These are phyloP conservation scores for Drosophila pruinosa DNA, from an alignment of 1,140 invertebrate genomes.

Conservation along the genomic window DNA sequence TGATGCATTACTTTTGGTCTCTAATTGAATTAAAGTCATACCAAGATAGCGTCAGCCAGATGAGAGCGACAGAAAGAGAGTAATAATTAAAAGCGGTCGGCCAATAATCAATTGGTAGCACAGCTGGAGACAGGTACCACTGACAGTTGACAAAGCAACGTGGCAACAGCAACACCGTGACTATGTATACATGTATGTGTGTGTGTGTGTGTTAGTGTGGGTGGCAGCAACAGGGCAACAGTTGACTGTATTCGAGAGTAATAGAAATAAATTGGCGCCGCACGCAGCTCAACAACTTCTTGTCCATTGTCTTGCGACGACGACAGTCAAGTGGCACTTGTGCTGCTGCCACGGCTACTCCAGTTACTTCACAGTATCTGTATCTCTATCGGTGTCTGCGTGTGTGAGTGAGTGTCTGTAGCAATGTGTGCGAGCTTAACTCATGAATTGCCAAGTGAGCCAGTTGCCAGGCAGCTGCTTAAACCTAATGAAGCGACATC, in stretches of 20 bases:
- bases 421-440: conserved; percentile 22
- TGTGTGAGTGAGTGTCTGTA: neutral
- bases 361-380: neutral
- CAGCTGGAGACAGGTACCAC: conserved; percentile 63
- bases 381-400: conserved; percentile 2
- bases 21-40: conserved; percentile 68
- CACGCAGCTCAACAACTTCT: conserved; percentile 60
- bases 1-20: conserved; percentile 64
- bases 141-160: conserved; percentile 41
- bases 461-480: conserved; percentile 68
- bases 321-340: conserved; percentile 66
- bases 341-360: conserved; percentile 23
- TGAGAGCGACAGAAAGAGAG: conserved; percentile 2
- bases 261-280: conserved; percentile 73
- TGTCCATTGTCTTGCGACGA: conserved; percentile 42
- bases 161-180: neutral
- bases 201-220: neutral
- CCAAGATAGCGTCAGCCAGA: neutral
- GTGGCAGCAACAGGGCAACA: conserved; percentile 12
- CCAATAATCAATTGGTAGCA: conserved; percentile 70
- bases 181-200: too few relatives aligned
- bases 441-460: conserved; percentile 74
- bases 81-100: conserved; percentile 73
- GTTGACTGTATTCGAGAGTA: conserved; percentile 35
- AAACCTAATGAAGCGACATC: conserved; percentile 61